Evolutionary conservation across 2,113 vertebrate species (phyloP).

Genomic region (Microcebus tavaratra): DNA sequence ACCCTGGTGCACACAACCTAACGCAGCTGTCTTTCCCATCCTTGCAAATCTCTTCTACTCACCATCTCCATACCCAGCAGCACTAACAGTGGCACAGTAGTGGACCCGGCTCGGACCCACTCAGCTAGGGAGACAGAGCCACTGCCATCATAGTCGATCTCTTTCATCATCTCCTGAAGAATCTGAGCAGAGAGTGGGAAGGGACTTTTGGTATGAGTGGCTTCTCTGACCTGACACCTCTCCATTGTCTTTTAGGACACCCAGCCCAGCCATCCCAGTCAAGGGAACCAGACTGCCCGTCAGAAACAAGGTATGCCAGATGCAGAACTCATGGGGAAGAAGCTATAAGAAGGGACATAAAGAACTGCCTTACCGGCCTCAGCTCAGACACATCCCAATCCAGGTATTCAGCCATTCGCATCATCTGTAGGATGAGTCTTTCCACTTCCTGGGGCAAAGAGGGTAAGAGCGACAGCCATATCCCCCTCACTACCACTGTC

Average conservation of each 20-base stretch:
- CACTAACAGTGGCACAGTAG: slow-evolving; percentile 93
- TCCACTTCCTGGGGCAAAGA: slow-evolving; percentile 90
- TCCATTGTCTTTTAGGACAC: background rate
- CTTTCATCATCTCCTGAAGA: slow-evolving; percentile 96
- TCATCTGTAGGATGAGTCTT: slow-evolving; percentile 94
- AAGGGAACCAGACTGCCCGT: background rate
- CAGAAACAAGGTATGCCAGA: background rate
- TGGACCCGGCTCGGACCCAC: slow-evolving; percentile 94
- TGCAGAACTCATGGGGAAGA: background rate
- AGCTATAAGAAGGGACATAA: background rate
- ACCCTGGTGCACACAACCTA: background rate
- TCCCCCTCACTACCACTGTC: background rate
- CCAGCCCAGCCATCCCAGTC: background rate
- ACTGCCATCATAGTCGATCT: slow-evolving; percentile 91
- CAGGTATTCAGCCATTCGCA: slow-evolving; percentile 92
- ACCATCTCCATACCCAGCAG: slow-evolving; percentile 93
- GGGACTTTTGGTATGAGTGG: background rate
- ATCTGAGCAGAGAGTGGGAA: slow-evolving; percentile 84
- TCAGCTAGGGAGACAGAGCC: slow-evolving; percentile 92
- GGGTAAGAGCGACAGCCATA: slow-evolving; percentile 31
- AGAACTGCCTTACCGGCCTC: slow-evolving; percentile 86
- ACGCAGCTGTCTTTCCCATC: background rate
- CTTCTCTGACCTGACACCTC: background rate
- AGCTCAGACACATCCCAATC: slow-evolving; percentile 95
- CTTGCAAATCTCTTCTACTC: slow-evolving; percentile 30